Percentiles rank a stretch among this genome's conserved stretches.
Conservation (phyloP, 1,140 invertebrate species). For the Propsilocerus akamusi region DNA sequence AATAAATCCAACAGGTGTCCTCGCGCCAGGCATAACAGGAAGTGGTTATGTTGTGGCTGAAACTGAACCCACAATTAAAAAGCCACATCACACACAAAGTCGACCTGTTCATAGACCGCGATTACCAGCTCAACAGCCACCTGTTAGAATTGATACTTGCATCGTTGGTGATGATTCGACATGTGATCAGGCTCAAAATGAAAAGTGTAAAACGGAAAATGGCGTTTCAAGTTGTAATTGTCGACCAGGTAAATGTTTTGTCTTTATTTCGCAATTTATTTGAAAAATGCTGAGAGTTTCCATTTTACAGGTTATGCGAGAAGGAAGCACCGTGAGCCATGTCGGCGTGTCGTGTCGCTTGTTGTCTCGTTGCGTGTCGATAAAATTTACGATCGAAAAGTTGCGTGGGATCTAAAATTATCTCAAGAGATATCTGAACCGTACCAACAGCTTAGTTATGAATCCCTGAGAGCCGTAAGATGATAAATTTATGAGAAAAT, state of each 20-base stretch:
- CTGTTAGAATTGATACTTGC: constrained; percentile 76
- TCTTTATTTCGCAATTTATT: not conserved
- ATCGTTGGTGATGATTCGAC: constrained; percentile 87
- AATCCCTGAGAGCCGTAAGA: constrained; percentile 66
- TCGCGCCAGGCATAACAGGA: constrained; percentile 19
- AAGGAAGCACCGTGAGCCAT: constrained; percentile 54
- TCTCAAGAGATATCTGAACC: constrained; percentile 56
- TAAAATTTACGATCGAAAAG: constrained; percentile 54
- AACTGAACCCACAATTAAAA: constrained; percentile 20
- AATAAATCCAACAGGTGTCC: constrained; percentile 14
- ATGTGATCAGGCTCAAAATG: constrained; percentile 70
- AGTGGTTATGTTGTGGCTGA: constrained; percentile 29
- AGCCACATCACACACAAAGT: constrained; percentile 5
- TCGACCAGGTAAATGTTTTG: constrained; percentile 35
- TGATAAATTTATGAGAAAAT: constrained; percentile 4
- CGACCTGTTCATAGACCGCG: not conserved
- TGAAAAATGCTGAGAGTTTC: not conserved
- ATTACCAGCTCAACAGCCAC: constrained; percentile 26
- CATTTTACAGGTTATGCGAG: constrained; percentile 45
- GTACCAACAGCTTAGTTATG: constrained; percentile 65
- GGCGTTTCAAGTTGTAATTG: constrained; percentile 87
- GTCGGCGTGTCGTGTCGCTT: constrained; percentile 61
- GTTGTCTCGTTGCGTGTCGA: constrained; percentile 65
- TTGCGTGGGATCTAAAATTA: constrained; percentile 57
- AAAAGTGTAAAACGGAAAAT: constrained; percentile 68